Percentiles rank a stretch among this genome's conserved stretches.
These are phyloP conservation scores for Phylloscopus trochiloides DNA, from an alignment of 2,113 vertebrate genomes.

Conservation along the genomic window DNA sequence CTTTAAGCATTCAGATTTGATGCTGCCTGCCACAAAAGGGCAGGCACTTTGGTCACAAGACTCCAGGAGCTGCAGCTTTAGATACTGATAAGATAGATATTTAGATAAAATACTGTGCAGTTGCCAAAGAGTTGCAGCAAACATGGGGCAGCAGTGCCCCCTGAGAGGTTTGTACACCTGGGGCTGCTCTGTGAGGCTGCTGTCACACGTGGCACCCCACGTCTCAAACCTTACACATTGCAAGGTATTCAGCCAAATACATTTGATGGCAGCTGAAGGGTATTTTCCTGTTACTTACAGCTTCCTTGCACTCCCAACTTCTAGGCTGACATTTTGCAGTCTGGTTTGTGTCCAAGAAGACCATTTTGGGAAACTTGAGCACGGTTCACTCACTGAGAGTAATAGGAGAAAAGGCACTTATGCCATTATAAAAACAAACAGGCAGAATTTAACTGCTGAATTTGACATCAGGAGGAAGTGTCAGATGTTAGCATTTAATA, in stretches of 20 bases:
- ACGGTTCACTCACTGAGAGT: background rate
- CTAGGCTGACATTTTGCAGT: background rate
- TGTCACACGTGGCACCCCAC: background rate
- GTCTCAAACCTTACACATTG: background rate
- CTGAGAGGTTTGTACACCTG: background rate
- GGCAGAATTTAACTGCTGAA: background rate
- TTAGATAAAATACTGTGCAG: background rate
- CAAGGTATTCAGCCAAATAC: background rate
- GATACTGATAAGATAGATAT: background rate
- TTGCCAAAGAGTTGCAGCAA: too few species aligned
- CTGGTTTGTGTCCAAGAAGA: slow-evolving; percentile 9
- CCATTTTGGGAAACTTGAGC: background rate
- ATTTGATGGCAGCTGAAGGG: background rate
- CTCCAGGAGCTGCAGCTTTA: background rate
- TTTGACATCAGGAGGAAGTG: background rate
- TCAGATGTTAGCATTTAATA: background rate
- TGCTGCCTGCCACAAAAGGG: background rate
- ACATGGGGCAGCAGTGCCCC: background rate
- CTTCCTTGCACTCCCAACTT: background rate
- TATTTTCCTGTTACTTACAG: background rate
- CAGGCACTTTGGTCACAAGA: background rate
- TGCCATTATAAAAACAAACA: background rate
- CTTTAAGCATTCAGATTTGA: background rate
- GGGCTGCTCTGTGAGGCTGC: background rate
- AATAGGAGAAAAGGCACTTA: background rate